Evolutionary conservation across 2,888 invertebrate genomes (phyloP), one percentile per base, ranked within the genome.

Genomic region (Acrocera orbiculus): DNA sequence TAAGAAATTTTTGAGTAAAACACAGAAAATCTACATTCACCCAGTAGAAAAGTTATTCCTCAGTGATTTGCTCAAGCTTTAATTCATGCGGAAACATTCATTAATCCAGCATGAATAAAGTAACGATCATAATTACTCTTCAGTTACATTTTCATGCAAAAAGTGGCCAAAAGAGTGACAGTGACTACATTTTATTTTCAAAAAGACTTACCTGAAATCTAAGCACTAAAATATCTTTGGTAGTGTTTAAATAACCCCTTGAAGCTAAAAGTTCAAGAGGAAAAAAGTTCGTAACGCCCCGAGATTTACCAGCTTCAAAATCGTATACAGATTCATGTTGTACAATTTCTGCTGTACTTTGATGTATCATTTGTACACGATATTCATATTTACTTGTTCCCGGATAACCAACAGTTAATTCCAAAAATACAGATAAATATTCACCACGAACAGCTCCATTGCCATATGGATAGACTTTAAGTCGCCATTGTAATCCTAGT

Each of bases 221-320:
- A 28, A 90, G 63, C 42, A 86, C 78, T 16, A 92, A 68, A 2
- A 83, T 82, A 52, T 90, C 89, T 15, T 74, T 69, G 37, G 80
- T 75, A 2, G 78, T 73, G 54, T 86, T 82, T 38, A 89, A 67
- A 55, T 89, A 92, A 1, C 90, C 90, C 62, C 90, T 90, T 45
- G 79, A 81, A 25, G 83, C 85, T 35, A 92, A 67, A 39, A 89
- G 65, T 62, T 90, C 90, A 33, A 92, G 67, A 24, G 89, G 65
- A 61, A 89, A 90, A 63, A 92, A 92, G 32, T 90, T 66, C 56
- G 92, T 92, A 62, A 90, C 92, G 1, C 90, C 90, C 90, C 90
- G 92, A 53, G 90, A 92, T 65, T 92, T 90, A 26, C 89, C 90
- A 29, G 90, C 85, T 61, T 90, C 90, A 63, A 92, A 92, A 62